Evolutionary conservation across 2,888 invertebrate species (phyloP).

Genomic region (Tupiocoris notatus): DNA sequence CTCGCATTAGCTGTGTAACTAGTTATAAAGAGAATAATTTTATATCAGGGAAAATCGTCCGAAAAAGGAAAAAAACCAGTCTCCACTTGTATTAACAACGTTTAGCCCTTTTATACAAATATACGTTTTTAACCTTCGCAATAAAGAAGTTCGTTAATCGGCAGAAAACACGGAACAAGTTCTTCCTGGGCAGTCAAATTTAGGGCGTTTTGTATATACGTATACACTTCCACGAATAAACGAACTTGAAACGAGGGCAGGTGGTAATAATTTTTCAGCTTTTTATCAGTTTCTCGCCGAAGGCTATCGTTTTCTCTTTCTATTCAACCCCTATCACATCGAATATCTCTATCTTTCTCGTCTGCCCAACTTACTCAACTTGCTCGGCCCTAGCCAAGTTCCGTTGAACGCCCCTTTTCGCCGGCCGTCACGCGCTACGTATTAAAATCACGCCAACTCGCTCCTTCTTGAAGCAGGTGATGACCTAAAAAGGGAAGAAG

Average conservation of each 20-base stretch:
- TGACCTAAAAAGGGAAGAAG: constrained; percentile 24
- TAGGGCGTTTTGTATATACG: neutral
- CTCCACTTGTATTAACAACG: no score
- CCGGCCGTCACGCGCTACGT: constrained; percentile 24
- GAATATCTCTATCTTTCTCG: neutral
- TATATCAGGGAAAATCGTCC: no score
- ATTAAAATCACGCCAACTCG: constrained; percentile 35
- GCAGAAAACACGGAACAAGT: neutral
- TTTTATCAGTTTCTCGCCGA: constrained; percentile 12
- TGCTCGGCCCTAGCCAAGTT: neutral
- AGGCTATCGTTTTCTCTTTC: neutral
- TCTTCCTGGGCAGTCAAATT: neutral
- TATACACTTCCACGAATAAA: neutral
- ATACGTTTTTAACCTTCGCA: neutral
- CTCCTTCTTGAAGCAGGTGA: neutral
- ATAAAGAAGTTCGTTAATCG: neutral
- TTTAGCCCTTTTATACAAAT: no score
- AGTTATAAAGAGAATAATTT: no score
- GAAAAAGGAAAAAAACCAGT: no score
- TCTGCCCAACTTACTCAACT: neutral
- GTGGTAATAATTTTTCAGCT: constrained; percentile 14
- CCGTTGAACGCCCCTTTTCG: constrained; percentile 11
- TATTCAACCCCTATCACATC: neutral
- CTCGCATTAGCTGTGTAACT: no score
- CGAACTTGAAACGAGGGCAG: neutral